phyloP scores from a whole-genome alignment of 2,113 vertebrate species.

The Pardalotus punctatus region DNA sequence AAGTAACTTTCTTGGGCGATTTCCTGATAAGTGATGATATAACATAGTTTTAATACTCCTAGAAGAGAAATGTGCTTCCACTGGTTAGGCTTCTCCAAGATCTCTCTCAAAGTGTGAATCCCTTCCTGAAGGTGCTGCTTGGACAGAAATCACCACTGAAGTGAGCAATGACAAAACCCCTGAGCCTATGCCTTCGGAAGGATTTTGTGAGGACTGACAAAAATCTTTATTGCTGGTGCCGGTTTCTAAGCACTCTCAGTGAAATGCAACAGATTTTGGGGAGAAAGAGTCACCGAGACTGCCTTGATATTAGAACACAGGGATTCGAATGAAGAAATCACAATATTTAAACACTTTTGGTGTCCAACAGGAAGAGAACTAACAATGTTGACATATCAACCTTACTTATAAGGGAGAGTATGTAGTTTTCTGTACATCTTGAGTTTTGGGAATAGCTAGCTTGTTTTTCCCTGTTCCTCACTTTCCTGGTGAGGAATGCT shows the following conservation, averaged over 20 bases:
- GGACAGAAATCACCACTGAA: background rate
- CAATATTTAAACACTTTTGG: background rate
- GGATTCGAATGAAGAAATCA: background rate
- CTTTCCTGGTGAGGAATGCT: background rate
- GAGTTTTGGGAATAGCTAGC: background rate
- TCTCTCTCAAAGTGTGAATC: background rate
- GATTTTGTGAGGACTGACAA: background rate
- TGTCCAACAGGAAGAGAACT: background rate
- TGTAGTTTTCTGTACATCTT: background rate
- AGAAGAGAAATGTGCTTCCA: background rate
- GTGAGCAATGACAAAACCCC: background rate
- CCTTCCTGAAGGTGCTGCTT: background rate
- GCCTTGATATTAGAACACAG: background rate
- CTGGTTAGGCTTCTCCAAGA: background rate
- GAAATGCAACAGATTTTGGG: background rate
- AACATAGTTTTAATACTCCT: background rate
- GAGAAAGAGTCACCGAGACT: background rate
- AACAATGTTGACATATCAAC: background rate
- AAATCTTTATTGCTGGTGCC: background rate
- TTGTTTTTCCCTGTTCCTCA: background rate
- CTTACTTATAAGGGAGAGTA: background rate
- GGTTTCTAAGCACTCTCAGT: background rate
- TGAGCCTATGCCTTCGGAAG: background rate
- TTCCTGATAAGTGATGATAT: background rate
- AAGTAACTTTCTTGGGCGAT: background rate